phyloP scores from a whole-genome alignment of 2,113 vertebrate species.

The Rhinolophus ferrumequinum region DNA sequence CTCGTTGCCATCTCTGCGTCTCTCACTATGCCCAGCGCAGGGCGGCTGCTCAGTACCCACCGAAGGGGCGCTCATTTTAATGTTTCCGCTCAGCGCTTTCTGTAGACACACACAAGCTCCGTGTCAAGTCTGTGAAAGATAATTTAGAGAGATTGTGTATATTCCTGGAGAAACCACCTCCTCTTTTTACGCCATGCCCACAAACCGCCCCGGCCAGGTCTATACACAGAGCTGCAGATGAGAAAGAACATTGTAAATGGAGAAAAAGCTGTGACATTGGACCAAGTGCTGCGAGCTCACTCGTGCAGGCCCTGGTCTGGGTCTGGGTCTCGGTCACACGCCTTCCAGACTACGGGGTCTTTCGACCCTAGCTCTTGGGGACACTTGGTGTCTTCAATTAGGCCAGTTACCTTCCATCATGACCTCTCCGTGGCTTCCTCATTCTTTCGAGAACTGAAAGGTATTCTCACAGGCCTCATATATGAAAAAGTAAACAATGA shows the following conservation, averaged over 20 bases:
- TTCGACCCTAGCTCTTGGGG: neutral
- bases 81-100: neutral
- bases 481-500: neutral
- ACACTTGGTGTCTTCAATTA: neutral
- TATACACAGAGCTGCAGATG: neutral
- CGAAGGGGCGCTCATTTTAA: too few relatives aligned
- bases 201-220: neutral
- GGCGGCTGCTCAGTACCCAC: rapidly evolving
- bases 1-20: rapidly evolving
- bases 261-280: rapidly evolving
- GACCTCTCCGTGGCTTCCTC: neutral
- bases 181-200: neutral
- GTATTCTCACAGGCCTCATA: neutral
- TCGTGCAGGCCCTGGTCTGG: rapidly evolving
- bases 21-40: rapidly evolving
- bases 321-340: rapidly evolving
- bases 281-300: neutral
- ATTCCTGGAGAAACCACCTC: neutral
- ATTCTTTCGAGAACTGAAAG: neutral
- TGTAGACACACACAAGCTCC: neutral
- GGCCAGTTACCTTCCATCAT: neutral
- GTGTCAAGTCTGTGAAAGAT: neutral
- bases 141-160: neutral
- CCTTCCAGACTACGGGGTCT: neutral
- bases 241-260: neutral